Evolutionary conservation across 1,140 invertebrate species (phyloP), one percentile per base, ranked within the genome.

Genomic region (Tribolium castaneum): DNA sequence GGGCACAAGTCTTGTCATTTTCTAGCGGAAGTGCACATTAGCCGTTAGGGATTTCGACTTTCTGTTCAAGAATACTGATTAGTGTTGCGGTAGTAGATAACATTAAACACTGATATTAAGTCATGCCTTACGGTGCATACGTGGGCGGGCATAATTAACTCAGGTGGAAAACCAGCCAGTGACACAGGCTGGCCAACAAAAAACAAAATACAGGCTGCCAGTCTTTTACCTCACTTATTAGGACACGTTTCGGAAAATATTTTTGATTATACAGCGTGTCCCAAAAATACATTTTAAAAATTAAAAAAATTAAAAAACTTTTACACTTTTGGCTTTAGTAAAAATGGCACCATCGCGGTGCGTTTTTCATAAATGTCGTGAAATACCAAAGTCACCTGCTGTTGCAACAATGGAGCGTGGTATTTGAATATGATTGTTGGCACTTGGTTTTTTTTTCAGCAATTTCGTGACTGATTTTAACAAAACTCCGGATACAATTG

Each of bases 381-480:
- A 73, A 73, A 73, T 73, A 73, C 45, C 71, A 73, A 52, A 51
- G 50, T 10, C 71, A 73, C 71, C 71, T 73, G 71, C 71, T 73
- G 71, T 22, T 30, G 59, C 59, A 66, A 66, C 59, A 66, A 39
- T 35, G 45, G 30, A 45, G 22, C 30, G 54, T 66, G 59, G 30
- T 66, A 66, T 66, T 66, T 66, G 59, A 66, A 66, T 22, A 35
- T 66, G 12, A 66, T 35, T 22, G 59, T 13, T 22, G 59, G 54
- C 54, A 59, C 54, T 59, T 59, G 30, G 12, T 66, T n/a, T 0
- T 35, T 66, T 66, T 66, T 59, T 59, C 19, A 22, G 13, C 54
- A 19, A 59, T 25, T n/a, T 66, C 59, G 59, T 66, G 59, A 66
- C 59, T 5, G 12, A 30, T 66, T 66, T 35, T 66, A 30, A 30